Evolutionary conservation across 1,140 invertebrate genomes (phyloP).

Genomic region (Argopecten irradians): DNA sequence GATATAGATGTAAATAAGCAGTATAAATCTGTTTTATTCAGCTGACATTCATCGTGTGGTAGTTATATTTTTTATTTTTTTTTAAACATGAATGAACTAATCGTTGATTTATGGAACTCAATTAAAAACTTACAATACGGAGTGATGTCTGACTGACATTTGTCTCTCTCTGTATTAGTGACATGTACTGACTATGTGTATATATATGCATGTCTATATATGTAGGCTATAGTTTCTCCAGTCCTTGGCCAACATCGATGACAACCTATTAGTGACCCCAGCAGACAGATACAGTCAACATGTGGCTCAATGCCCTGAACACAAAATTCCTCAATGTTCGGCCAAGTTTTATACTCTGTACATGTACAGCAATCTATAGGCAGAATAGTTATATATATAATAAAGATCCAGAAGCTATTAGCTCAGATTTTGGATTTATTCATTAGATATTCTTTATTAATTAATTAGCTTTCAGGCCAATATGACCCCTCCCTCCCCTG

Average conservation of each 20-base stretch:
- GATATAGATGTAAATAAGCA: neutral
- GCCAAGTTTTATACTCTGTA: neutral
- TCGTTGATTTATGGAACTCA: neutral
- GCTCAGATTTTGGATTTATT: too few relatives aligned
- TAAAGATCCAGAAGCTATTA: too few relatives aligned
- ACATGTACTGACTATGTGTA: neutral
- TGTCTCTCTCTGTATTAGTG: neutral
- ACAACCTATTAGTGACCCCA: neutral
- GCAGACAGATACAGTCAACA: neutral
- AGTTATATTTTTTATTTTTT: neutral
- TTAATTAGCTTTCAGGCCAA: too few relatives aligned
- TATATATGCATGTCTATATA: neutral
- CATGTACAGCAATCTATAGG: neutral
- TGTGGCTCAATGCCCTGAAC: constrained; percentile 4
- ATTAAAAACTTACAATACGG: neutral
- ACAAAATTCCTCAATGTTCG: neutral
- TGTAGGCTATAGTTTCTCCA: neutral
- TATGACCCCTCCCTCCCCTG: too few relatives aligned
- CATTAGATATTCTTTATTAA: too few relatives aligned
- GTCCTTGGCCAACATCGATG: neutral
- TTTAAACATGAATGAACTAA: neutral
- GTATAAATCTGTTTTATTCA: too few relatives aligned
- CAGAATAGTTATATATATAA: too few relatives aligned
- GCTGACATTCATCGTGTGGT: neutral
- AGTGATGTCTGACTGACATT: neutral